phyloP scores from a whole-genome alignment of 2,113 vertebrate species.

The Tamias sibiricus region DNA sequence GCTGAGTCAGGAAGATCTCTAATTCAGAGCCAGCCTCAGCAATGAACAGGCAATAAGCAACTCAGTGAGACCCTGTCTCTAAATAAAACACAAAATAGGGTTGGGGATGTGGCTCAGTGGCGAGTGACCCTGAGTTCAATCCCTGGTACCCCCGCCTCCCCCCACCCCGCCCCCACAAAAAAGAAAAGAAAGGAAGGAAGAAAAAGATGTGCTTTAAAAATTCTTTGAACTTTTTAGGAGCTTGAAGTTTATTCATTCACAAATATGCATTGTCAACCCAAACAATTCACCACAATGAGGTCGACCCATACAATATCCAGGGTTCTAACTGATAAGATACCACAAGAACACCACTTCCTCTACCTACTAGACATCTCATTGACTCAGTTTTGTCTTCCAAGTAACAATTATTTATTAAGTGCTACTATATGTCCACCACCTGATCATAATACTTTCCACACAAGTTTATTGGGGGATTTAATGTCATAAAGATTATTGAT shows the following conservation, averaged over 20 bases:
- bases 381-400: background rate
- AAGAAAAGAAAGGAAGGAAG: too few species aligned
- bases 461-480: background rate
- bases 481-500: background rate
- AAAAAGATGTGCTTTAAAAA: background rate
- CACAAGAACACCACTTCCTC: background rate
- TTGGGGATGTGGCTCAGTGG: too few species aligned
- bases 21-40: too few species aligned
- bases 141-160: too few species aligned
- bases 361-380: background rate
- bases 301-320: rapidly evolving
- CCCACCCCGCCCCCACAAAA: rapidly evolving
- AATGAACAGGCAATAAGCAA: too few species aligned
- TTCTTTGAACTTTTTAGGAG: background rate
- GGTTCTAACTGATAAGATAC: background rate
- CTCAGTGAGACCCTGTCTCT: too few species aligned
- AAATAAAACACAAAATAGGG: too few species aligned
- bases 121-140: too few species aligned
- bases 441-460: background rate
- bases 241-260: background rate
- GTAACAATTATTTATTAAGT: background rate
- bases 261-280: background rate
- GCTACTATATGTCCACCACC: background rate
- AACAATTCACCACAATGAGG: background rate
- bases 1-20: too few species aligned